Conservation (phyloP, 2,888 invertebrate species). For the Agrochola litura region DNA sequence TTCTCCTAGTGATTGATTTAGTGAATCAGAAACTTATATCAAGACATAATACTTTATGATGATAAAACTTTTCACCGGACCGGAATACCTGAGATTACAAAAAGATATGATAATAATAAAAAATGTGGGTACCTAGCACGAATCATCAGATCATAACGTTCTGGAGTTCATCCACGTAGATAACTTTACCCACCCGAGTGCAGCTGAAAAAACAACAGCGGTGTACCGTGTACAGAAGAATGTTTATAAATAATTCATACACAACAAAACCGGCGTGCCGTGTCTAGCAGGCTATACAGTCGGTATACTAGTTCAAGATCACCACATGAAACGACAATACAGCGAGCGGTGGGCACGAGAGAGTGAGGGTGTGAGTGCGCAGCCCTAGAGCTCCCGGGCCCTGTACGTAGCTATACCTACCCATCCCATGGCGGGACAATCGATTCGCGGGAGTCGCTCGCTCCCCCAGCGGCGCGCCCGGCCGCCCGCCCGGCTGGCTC, state of each 20-base stretch:
- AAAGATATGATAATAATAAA: background rate
- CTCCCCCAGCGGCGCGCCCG: slow-evolving; percentile 81
- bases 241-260: slow-evolving; percentile 80
- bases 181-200: slow-evolving; percentile 56
- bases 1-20: background rate
- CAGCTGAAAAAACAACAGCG: slow-evolving; percentile 69
- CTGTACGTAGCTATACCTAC: slow-evolving; percentile 66
- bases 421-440: slow-evolving; percentile 81
- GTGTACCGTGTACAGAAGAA: slow-evolving; percentile 57
- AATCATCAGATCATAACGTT: slow-evolving; percentile 22
- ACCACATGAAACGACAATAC: slow-evolving; percentile 78
- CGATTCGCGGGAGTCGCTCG: slow-evolving; percentile 83
- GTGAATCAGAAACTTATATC: background rate
- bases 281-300: slow-evolving; percentile 56
- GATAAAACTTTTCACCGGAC: background rate
- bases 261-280: slow-evolving; percentile 70
- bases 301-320: slow-evolving; percentile 78
- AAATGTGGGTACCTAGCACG: slow-evolving; percentile 55
- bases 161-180: slow-evolving; percentile 40
- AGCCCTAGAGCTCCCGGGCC: slow-evolving; percentile 66
- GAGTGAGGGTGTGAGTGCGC: slow-evolving; percentile 79
- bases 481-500: slow-evolving; percentile 59
- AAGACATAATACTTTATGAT: background rate
- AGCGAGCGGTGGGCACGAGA: slow-evolving; percentile 69
- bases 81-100: background rate